Base-by-base conservation (phyloP, 1,140 invertebrate genomes). In the Parasteatoda tepidariorum region DNA sequence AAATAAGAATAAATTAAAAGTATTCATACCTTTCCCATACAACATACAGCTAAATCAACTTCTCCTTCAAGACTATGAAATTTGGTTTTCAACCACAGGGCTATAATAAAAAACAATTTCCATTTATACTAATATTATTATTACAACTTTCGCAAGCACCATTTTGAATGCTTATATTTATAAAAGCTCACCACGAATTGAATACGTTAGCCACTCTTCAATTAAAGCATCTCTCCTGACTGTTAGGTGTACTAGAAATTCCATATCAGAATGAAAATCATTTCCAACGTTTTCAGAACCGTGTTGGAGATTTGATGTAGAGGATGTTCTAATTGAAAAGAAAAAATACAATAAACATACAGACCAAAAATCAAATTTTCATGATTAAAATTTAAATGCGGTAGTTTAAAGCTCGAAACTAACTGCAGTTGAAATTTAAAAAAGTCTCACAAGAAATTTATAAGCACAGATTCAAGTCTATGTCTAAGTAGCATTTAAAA, bases 211-310 rank as follows among this genome's bases (percentile, higher is more conserved):
- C 83, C 84, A 86, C 26, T 85, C 48, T 7, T 85, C 68, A 6
- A 70, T 86, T 38, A 87, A 66, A 11, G 87, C 71, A 73, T 87
- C 86, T 18, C 66, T 74, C 24, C 78, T 62, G 11, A 82, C 83
- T n/a, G 85, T 85, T 71, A 87, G 64, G 2, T 85, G 86, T 9
- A 85, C 74, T 33, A 88, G 54, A 75, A 87, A 88, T 33, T 84
- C 85, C 64, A 88, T 61, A 76, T 88, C 88, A 61, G 86, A 78
- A 62, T 85, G 70, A 41, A 85, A 87, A 79, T 85, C 82, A 70
- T 86, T 85, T 18, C 86, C 86, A 13, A 82, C 67, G 31, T 81
- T 82, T 68, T 87, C 73, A 24, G 81, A 54, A 68, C 84, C 57
- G 59, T 55, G 31, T 74, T 82, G 79, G 62, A 59, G 66, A 31